Base-by-base conservation (phyloP, 2,888 invertebrate species). In the Mantis religiosa region DNA sequence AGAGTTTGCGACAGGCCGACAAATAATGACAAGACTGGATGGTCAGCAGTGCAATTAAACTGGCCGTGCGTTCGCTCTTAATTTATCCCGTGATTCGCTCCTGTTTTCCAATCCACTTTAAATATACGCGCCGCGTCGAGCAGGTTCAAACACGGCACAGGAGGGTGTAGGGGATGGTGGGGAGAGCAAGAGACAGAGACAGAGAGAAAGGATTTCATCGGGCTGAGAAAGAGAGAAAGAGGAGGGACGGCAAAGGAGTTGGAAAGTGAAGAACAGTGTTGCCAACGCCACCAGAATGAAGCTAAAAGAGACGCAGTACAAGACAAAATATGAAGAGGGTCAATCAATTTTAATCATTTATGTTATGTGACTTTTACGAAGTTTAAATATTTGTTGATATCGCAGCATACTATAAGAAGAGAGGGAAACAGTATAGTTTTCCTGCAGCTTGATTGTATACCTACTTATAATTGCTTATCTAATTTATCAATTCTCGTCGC, bases 81-180 rank as follows among this genome's bases (percentile, higher is more conserved):
- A 86, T 86, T 86, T 86, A 86, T 28, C 28, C 86, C 30, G 81
- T 81, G 86, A 86, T 86, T 86, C 86, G 86, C 47, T 86, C 81
- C 86, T 86, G 87, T 87, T 87, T 88, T 85, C 89, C 89, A 88
- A 89, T 89, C 89, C 89, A 89, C 89, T 89, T 89, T 88, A 89
- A 89, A 89, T 88, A 89, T 82, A 88, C 85, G 71, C 85, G 47
- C n/a, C 83, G 41, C 82, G 54, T 82, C 87, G 89, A 83, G 87
- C 89, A 87, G 87, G 84, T 87, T 87, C 84, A 83, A 87, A 89
- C 85, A 89, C 84, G 89, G 82, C 82, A 28, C 84, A 28, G 84
- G 15, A 41, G 28, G 4, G 2, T 6, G 28, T 14, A 15, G 84
- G 25, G 28, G 28, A n/a, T 30, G n/a, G 30, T 41, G 41, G 87